phyloP scores from a whole-genome alignment of 2,113 vertebrate species.

The Canis aureus region DNA sequence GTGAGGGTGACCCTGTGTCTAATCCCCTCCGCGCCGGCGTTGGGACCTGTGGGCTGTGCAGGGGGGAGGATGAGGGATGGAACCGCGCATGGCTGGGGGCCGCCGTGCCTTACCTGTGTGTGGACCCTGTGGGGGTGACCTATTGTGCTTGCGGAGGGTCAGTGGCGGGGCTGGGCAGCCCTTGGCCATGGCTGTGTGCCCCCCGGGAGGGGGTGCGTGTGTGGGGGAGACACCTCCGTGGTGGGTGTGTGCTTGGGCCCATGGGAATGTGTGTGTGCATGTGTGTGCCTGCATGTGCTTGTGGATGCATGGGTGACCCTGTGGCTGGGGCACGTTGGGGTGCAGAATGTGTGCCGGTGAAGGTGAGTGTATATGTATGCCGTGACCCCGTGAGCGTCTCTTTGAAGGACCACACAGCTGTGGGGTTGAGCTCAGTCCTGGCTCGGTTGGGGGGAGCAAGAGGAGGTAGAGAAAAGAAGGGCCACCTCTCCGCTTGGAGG shows the following conservation, averaged over 20 bases:
- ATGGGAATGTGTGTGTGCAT: background rate
- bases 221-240: background rate
- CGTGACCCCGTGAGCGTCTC: slow-evolving; percentile 29
- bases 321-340: background rate
- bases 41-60: slow-evolving; percentile 3
- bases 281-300: background rate
- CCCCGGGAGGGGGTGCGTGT: background rate
- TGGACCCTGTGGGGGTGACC: slow-evolving; percentile 46
- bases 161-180: background rate
- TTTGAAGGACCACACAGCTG: background rate
- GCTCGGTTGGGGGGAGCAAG: background rate
- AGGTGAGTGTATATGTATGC: background rate
- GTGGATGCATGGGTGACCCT: background rate
- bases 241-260: slow-evolving; percentile 61
- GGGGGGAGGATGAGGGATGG: background rate
- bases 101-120: background rate
- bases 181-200: background rate
- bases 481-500: background rate
- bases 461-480: background rate
- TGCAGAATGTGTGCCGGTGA: background rate
- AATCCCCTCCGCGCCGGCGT: background rate
- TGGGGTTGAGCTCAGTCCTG: background rate
- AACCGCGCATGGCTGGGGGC: background rate
- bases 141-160: background rate
- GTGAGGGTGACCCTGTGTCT: slow-evolving; percentile 39